phyloP scores from a whole-genome alignment of 1,140 invertebrate species.

The Solenopsis fugax region DNA sequence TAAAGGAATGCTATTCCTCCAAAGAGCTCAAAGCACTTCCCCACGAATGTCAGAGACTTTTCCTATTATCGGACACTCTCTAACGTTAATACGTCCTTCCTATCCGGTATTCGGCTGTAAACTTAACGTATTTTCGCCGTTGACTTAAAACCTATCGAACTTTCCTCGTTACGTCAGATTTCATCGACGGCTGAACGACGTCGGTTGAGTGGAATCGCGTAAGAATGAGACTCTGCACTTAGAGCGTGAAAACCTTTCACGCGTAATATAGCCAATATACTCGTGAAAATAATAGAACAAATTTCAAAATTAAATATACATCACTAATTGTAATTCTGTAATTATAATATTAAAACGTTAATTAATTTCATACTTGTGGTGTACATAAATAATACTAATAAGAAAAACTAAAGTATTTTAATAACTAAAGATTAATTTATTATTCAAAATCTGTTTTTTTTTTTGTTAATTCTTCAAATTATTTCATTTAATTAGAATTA shows the following conservation, averaged over 20 bases:
- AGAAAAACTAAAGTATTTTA: not conserved
- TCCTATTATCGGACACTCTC: conserved; percentile 74
- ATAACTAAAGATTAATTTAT: not conserved
- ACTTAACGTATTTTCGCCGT: conserved; percentile 62
- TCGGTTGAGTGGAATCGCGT: not conserved
- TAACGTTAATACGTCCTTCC: conserved; percentile 69
- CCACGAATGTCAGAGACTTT: conserved; percentile 73
- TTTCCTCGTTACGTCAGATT: conserved; percentile 45
- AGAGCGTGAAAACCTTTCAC: not conserved
- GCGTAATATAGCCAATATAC: not conserved
- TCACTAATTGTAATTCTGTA: not conserved
- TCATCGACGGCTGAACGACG: conserved; percentile 33
- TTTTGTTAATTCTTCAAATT: not conserved
- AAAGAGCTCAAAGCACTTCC: conserved; percentile 63
- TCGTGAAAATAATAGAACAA: not conserved
- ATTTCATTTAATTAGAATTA: not conserved
- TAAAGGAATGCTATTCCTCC: conserved; percentile 55
- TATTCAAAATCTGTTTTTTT: not conserved
- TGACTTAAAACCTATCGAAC: conserved; percentile 56
- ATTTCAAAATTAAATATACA: not conserved
- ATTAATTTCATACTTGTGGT: not conserved
- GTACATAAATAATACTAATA: not conserved
- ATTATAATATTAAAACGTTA: not conserved
- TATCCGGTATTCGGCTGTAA: conserved; percentile 28
- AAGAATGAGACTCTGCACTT: conserved; percentile 13